Evolutionary conservation across 1,140 invertebrate genomes (phyloP).

Genomic region (Dreissena rostriformis): DNA sequence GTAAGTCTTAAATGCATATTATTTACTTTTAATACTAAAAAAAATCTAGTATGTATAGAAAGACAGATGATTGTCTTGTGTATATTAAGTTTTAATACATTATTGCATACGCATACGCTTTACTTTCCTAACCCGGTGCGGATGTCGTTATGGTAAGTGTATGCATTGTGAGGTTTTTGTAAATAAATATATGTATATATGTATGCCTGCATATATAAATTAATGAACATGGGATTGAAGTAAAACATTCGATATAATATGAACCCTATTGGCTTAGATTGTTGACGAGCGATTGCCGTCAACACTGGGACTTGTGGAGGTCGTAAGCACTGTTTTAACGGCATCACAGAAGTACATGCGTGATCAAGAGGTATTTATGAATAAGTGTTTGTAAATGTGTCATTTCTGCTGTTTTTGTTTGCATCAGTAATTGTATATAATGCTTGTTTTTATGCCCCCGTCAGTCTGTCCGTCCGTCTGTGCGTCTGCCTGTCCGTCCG

Average conservation of each 20-base stretch:
- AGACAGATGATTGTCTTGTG: too few relatives aligned
- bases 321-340: conserved; percentile 63
- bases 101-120: too few relatives aligned
- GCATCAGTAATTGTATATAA: too few relatives aligned
- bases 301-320: conserved; percentile 32
- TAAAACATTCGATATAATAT: conserved; percentile 15
- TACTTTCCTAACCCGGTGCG: too few relatives aligned
- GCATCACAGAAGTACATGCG: conserved; percentile 76
- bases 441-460: too few relatives aligned
- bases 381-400: too few relatives aligned
- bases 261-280: conserved; percentile 44
- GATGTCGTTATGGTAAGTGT: not conserved
- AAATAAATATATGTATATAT: not conserved
- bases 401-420: too few relatives aligned
- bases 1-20: conserved; percentile 48
- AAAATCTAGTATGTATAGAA: too few relatives aligned
- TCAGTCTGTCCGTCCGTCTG: too few relatives aligned
- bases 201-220: not conserved
- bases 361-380: conserved; percentile 58
- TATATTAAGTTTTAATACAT: too few relatives aligned
- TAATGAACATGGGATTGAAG: not conserved
- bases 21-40: too few relatives aligned
- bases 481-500: too few relatives aligned
- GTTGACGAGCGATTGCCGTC: conserved; percentile 27
- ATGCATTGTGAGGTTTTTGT: not conserved